Conservation (phyloP, 2,797 vertebrate genomes). For the Bradypodion pumilum region DNA sequence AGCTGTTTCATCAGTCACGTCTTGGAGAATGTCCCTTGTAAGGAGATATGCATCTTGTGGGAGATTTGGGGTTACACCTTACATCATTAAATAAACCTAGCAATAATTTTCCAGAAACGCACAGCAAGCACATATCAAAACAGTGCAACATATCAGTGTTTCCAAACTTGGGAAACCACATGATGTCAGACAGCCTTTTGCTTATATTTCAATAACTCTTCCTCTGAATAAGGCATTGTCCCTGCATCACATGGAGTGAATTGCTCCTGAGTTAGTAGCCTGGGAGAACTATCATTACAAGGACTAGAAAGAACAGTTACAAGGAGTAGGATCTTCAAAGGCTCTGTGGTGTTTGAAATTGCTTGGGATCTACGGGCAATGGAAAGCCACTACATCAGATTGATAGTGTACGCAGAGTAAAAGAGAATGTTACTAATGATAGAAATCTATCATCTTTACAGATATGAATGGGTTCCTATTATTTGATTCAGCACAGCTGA, state of each 20-base stretch:
- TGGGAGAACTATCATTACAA: neutral
- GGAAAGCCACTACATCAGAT: neutral
- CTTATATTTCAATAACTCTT: neutral
- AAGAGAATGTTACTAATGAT: neutral
- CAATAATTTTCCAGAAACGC: neutral
- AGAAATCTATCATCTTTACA: neutral
- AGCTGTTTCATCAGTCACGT: neutral
- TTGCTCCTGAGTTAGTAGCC: neutral
- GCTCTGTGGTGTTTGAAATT: neutral
- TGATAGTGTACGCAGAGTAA: neutral
- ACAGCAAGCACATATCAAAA: neutral
- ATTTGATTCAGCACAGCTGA: neutral
- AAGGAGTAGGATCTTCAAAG: neutral
- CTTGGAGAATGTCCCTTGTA: neutral
- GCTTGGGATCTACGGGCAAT: neutral
- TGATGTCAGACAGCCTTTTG: no score
- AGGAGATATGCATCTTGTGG: neutral
- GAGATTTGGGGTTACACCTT: neutral
- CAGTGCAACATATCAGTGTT: neutral
- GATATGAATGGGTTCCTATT: neutral
- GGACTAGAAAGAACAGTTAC: neutral
- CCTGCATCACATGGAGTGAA: neutral
- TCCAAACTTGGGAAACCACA: neutral
- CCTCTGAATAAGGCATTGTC: neutral
- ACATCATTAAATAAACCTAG: neutral